Conservation (phyloP, 2,888 invertebrate species). For the Branchellion lobata region DNA sequence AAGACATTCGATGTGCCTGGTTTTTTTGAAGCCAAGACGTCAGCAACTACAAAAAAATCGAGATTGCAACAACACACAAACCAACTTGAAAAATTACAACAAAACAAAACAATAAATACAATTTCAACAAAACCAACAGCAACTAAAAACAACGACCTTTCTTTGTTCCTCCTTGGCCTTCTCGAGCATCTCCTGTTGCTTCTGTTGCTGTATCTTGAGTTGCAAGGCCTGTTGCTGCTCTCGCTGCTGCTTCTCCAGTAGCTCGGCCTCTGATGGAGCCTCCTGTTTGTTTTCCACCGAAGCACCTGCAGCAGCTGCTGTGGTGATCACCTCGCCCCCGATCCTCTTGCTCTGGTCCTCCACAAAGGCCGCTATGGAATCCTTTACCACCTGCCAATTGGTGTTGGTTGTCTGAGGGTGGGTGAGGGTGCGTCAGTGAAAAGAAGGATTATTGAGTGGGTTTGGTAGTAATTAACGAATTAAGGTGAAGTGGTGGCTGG, state of each 20-base stretch:
- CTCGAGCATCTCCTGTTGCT: constrained; percentile 19
- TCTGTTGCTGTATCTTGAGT: neutral
- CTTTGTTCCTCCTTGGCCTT: constrained; percentile 47
- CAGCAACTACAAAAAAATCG: too few relatives aligned
- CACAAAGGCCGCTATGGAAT: neutral
- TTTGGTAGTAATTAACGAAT: too few relatives aligned
- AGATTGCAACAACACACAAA: too few relatives aligned
- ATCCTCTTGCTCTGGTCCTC: constrained; percentile 8
- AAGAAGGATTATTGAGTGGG: too few relatives aligned
- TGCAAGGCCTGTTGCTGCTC: neutral
- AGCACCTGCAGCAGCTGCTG: neutral
- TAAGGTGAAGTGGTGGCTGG: too few relatives aligned
- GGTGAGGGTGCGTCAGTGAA: too few relatives aligned
- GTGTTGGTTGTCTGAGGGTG: too few relatives aligned
- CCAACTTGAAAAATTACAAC: too few relatives aligned
- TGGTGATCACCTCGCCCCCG: neutral
- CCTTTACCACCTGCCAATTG: neutral
- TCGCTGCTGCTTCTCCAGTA: neutral
- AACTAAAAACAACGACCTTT: neutral
- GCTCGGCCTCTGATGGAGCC: constrained; percentile 23
- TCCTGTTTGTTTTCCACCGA: neutral
- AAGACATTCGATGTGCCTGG: too few relatives aligned
- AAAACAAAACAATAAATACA: too few relatives aligned
- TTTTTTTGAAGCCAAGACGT: too few relatives aligned
- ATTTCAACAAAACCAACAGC: too few relatives aligned